Evolutionary conservation across 2,113 vertebrate genomes (phyloP), one percentile per base, ranked within the genome.

Genomic region (Zosterops japonicus): DNA sequence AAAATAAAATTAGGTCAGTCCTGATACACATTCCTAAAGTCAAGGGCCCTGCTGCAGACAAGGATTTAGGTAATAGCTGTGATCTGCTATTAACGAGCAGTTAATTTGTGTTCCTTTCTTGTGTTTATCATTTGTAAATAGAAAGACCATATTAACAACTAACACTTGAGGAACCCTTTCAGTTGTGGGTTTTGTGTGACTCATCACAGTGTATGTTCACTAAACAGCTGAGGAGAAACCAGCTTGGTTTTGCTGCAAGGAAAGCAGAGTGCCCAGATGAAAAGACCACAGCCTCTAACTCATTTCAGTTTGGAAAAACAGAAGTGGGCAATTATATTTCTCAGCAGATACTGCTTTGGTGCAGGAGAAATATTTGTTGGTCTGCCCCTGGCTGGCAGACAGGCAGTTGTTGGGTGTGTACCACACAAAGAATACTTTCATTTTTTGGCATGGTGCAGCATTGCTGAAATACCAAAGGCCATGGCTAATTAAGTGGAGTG

Each of bases 401-500:
- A 90, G 90, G 78, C 95, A 93, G 87, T 35, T 86, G 72, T 76
- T 93, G 94, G 92, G 95, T 87, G 75, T 56, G 77, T 52, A 96
- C 74, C 78, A 74, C 88, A 97, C 91, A 96, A 97, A 96, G 96
- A 93, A 82, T 41, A 95, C 93, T 97, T 96, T 92, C 91, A 96
- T 78, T 92, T 88, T 88, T 90, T 94, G 85, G 94, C 83, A 85
- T 13, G 53, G 82, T 55, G 69, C 36, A 92, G 74, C 95, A 97
- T 94, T 93, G 83, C 97, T 97, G 94, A 96, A 95, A 97, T 97
- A 90, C 96, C 97, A 95, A 89, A 95, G 83, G 76, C 95, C 50
- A 75, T 79, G 91, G 44, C 33, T 85, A 97, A 97, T 83, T 91
- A 93, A 97, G 91, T 81, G 87, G 88, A 92, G 81, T 78, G 95